Conservation (phyloP, 1,140 invertebrate species). For the Teleopsis dalmanni region DNA sequence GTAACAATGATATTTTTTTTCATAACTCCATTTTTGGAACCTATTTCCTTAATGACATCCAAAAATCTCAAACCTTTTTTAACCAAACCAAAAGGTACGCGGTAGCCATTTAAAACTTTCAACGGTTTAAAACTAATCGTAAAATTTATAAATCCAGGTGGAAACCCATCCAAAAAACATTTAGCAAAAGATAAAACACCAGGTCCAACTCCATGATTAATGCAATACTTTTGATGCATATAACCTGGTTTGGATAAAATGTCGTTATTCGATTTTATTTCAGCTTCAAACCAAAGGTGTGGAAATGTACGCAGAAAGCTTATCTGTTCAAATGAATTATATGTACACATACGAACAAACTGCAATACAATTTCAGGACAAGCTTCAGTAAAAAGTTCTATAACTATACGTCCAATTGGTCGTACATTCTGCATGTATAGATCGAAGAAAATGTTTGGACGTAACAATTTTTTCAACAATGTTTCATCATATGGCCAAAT, state of each 20-base stretch:
- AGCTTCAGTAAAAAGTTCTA: slow-evolving; percentile 35
- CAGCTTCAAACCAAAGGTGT: slow-evolving; percentile 30
- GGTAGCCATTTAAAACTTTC: slow-evolving; percentile 26
- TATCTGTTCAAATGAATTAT: slow-evolving; percentile 8
- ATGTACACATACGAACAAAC: slow-evolving; percentile 26
- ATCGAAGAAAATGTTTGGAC: slow-evolving; percentile 30
- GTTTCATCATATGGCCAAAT: no score
- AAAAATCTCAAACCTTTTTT: slow-evolving; percentile 26
- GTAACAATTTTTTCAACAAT: slow-evolving; percentile 21
- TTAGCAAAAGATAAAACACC: slow-evolving; percentile 33
- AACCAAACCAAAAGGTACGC: slow-evolving; percentile 30
- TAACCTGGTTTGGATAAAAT: background rate
- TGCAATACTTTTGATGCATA: slow-evolving; percentile 1
- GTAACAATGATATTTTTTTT: background rate
- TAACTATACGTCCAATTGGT: slow-evolving; percentile 21
- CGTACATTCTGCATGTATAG: slow-evolving; percentile 17
- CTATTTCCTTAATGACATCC: slow-evolving; percentile 25
- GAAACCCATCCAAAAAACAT: slow-evolving; percentile 23
- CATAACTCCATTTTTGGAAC: background rate
- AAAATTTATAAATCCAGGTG: slow-evolving; percentile 19
- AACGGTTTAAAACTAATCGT: slow-evolving; percentile 33
- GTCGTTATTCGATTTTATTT: slow-evolving; percentile 3
- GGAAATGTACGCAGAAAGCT: slow-evolving; percentile 21
- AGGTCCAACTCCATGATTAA: slow-evolving; percentile 32
- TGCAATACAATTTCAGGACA: slow-evolving; percentile 31